Percentiles rank a stretch among this genome's conserved stretches.
Evolutionary conservation across 2,797 vertebrate species (phyloP).

Genomic region (Mastacembelus armatus): DNA sequence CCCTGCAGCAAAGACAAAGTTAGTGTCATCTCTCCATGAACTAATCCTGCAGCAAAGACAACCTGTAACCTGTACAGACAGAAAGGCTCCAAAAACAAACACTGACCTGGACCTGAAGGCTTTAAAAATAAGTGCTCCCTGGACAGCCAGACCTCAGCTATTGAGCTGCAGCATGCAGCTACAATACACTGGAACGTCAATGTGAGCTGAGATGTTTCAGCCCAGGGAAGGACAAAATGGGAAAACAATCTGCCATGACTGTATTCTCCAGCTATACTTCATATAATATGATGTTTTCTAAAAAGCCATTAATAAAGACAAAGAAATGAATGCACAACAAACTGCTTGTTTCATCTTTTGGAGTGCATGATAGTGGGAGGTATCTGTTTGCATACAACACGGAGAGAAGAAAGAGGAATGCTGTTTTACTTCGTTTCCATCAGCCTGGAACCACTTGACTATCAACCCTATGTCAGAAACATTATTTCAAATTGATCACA

Average conservation of each 20-base stretch:
- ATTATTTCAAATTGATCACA: neutral
- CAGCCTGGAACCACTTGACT: neutral
- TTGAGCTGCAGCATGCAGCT: neutral
- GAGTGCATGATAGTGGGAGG: no score
- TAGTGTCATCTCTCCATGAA: no score
- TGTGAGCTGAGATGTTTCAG: neutral
- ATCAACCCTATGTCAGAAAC: neutral
- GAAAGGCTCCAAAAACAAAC: neutral
- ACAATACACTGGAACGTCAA: neutral
- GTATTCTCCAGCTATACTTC: no score
- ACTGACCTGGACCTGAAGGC: neutral
- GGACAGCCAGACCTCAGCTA: conserved; percentile 2
- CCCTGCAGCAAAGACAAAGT: conserved; percentile 5
- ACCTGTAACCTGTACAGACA: neutral
- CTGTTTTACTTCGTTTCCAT: neutral
- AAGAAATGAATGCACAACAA: neutral
- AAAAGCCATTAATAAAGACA: no score
- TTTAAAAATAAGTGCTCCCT: neutral
- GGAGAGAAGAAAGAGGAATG: neutral
- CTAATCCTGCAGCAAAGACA: conserved; percentile 32
- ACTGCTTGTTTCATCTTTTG: no score
- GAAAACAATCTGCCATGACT: neutral
- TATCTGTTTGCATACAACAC: neutral
- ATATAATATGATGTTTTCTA: no score
- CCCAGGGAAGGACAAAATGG: no score